phyloP scores from a whole-genome alignment of 2,888 invertebrate species.

The Drosophila melanosoma region DNA sequence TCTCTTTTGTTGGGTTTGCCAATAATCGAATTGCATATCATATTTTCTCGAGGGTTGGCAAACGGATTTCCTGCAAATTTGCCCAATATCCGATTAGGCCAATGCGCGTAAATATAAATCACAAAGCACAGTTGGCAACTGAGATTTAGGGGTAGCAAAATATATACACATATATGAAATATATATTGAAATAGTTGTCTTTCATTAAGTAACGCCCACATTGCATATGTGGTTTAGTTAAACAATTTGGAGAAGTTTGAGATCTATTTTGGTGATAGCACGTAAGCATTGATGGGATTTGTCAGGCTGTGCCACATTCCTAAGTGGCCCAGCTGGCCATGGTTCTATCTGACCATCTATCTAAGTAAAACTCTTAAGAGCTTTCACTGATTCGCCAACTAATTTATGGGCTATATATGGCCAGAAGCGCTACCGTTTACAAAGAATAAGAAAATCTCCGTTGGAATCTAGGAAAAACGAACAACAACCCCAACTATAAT shows the following conservation, averaged over 20 bases:
- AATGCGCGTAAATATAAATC: conserved; percentile 72
- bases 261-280: conserved; percentile 42
- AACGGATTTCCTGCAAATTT: conserved; percentile 71
- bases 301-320: conserved; percentile 42
- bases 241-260: conserved; percentile 9
- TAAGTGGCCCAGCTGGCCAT: conserved; percentile 26
- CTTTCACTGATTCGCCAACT: conserved; percentile 59
- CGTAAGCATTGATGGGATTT: conserved; percentile 49
- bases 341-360: conserved; percentile 32
- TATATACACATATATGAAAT: neutral
- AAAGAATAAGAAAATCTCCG: conserved; percentile 37
- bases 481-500: conserved; percentile 22
- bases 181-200: conserved; percentile 44
- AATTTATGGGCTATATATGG: conserved; percentile 33
- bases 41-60: conserved; percentile 51
- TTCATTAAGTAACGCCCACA: conserved; percentile 48
- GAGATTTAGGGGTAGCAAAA: conserved; percentile 48
- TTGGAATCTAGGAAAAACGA: conserved; percentile 18
- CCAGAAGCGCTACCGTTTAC: conserved; percentile 63
- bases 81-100: conserved; percentile 58
- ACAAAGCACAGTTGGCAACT: conserved; percentile 52
- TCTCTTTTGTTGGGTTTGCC: conserved; percentile 41
- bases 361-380: conserved; percentile 38
- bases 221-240: conserved; percentile 31
- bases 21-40: conserved; percentile 62